Base-by-base conservation (phyloP, 2,113 vertebrate species). In the Gobio gobio region DNA sequence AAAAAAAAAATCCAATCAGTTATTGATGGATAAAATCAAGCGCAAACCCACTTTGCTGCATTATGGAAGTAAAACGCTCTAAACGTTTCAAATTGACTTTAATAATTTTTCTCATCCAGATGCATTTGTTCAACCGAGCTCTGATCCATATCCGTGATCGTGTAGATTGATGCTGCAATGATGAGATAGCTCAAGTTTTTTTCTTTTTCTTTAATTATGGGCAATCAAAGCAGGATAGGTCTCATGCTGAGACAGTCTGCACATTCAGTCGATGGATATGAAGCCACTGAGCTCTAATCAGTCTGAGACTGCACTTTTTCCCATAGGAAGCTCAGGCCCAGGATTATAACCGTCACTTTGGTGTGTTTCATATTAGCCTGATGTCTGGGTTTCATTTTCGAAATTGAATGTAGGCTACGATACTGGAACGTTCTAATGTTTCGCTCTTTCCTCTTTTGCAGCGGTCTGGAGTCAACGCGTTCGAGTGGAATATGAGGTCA, bases 401-500 rank as follows among this genome's bases (percentile, higher is more conserved):
- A 40, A 40, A 22, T 10, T 59, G 36, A 54, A 61, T 47, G 29
- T 9, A 59, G 2, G 40, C 63, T 78, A 24, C 0, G 10, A 64
- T 49, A 14, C 3, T 33, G 51, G 24, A 43, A 12, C 1, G 9
- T 24, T 45, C 29, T 82, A 68, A 86, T 22, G 59, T 22, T 51
- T 13, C 0, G 7, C 26, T 82, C 10, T 29, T 29, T 51, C n/a
- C 47, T 63, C 33, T 36, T 84, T 70, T 77, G 4, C 88, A 95
- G 94, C 85, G 78, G 82, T 75, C 1, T 24, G 10, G 26, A 85
- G 89, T 87, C 93, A 93, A 89, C 92, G 92, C 22, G 94, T 95
- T 75, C 90, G 87, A 29, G 94, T 95, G 1, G 89, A 91, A 0
- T 83, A 88, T 20, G 92, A 93, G 84, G 59, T 94, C 87, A 92